Evolutionary conservation across 2,113 vertebrate species (phyloP), one percentile per base, ranked within the genome.

Genomic region (Rhea pennata): DNA sequence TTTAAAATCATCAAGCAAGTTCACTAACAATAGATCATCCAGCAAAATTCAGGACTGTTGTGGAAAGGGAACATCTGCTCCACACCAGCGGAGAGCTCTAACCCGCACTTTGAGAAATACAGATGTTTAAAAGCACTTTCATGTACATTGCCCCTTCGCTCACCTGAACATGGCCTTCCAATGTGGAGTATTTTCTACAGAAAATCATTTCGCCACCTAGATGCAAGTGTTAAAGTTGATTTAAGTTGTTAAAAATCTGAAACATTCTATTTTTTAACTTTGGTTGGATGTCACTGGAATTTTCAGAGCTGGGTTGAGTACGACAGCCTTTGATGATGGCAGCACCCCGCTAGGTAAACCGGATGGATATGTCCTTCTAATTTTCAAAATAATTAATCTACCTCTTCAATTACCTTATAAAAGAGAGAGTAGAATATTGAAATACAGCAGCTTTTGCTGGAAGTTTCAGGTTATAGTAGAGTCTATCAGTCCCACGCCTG

Each of bases 261-360:
- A 56, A 46, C 17, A 17, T 59, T 36, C 21, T 17, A 13, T 39
- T 51, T 79, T 85, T 27, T 62, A 56, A 7, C 27, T 84, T 17
- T 5, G 4, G 46, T 36, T 26, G 82, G 59, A 40, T 42, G 79
- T 54, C 9, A 36, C 1, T 23, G 44, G 66, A 61, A 4, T 58
- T 71, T 66, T 54, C 12, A 19, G 42, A 66, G 14, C 5, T 12
- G 39, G n/a, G 33, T 29, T 42, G 82, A 56, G 71, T 46, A 4
- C 2, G 20, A 20, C 39, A 73, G n/a, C 19, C 84, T 74, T 73
- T 56, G 79, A 40, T 31, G 15, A 44, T 0, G 1, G 0, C 10
- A 50, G 46, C 33, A 54, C 36, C 40, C 82, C 61, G 67, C 77
- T 51, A 91, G 72, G 22, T 27, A 71, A 90, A 62, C 22, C 91